A percentile compares a stretch with the other conserved stretches of the same genome.
phyloP scores from a whole-genome alignment of 2,888 invertebrate species.

The Pollenia angustigena region DNA sequence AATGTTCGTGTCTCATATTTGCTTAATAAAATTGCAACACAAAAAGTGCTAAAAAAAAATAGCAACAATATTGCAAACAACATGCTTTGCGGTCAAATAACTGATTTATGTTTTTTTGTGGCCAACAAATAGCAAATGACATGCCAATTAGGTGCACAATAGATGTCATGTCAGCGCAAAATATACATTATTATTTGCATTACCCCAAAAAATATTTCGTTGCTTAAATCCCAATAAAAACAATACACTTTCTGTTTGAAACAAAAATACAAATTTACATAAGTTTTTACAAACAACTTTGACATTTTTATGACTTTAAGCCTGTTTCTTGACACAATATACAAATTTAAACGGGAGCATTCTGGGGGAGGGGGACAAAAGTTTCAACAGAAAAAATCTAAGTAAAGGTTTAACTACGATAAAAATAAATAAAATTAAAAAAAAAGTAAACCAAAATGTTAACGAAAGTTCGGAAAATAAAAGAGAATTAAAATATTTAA shows the following conservation, averaged over 20 bases:
- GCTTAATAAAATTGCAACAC: constrained; percentile 35
- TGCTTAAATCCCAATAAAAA: constrained; percentile 43
- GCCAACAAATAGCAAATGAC: constrained; percentile 72
- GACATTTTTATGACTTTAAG: constrained; percentile 74
- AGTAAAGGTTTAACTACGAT: too few species aligned
- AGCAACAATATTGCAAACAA: constrained; percentile 49
- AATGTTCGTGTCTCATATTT: constrained; percentile 50
- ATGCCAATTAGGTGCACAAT: constrained; percentile 74
- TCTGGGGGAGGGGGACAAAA: background rate
- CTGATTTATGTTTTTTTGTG: constrained; percentile 70
- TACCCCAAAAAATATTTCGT: constrained; percentile 19
- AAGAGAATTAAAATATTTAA: too few species aligned
- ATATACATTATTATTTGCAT: constrained; percentile 67
- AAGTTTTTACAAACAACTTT: constrained; percentile 62
- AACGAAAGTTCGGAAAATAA: too few species aligned
- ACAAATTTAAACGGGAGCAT: constrained; percentile 55
- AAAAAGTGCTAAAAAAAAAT: constrained; percentile 40
- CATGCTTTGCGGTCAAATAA: constrained; percentile 65
- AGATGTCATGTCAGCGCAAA: constrained; percentile 72
- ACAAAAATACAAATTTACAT: constrained; percentile 2
- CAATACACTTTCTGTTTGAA: constrained; percentile 33
- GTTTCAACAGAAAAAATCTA: background rate
- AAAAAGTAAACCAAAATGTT: too few species aligned
- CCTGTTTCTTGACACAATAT: constrained; percentile 48
- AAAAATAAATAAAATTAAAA: too few species aligned